Base-by-base conservation (phyloP, 2,113 vertebrate species). In the Plectropomus leopardus region DNA sequence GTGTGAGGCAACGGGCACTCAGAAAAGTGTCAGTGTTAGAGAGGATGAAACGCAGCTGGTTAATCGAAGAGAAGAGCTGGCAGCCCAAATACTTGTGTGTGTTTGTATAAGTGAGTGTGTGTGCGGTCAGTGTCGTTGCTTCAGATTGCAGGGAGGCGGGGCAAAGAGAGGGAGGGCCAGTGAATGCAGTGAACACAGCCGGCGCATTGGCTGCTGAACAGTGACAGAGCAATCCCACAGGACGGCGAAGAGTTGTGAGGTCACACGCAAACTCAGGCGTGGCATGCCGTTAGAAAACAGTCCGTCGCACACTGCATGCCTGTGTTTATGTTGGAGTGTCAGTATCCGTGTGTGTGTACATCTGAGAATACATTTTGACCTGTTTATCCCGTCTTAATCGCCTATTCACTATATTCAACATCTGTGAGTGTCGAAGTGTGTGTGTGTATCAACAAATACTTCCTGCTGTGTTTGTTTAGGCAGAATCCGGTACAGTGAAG, bases 401-500 rank as follows among this genome's bases (percentile, higher is more conserved):
- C 1, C 47, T 54, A 19, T 48, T n/a, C 23, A 40, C 8, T 40
- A 2, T 2, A 13, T 42, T 60, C 72, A 40, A 53, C 3, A 36
- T 17, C 7, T 5, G 21, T 66, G 32, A 59, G 9, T 58, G 36
- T 7, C 60, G 36, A 61, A 54, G 66, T 40, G 24, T 78, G 45
- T 58, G 30, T 70, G 69, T 45, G 67, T 28, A 14, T 76, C 24
- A 34, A 55, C 42, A 48, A 75, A 66, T 1, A 16, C 1, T 42
- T 76, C 24, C 24, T 55, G 32, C 6, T 73, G 59, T 61, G 23
- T 45, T 54, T 72, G 34, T 74, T 87, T 86, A 76, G 90, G 93
- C 94, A 94, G 94, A 94, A 94, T 94, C 94, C 92, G 92, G 94
- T 94, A 94, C 83, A 90, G 82, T 90, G 85, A 78, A 72, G 78